Conservation (phyloP, 2,113 vertebrate species). For the Anarrhichthys ocellatus region DNA sequence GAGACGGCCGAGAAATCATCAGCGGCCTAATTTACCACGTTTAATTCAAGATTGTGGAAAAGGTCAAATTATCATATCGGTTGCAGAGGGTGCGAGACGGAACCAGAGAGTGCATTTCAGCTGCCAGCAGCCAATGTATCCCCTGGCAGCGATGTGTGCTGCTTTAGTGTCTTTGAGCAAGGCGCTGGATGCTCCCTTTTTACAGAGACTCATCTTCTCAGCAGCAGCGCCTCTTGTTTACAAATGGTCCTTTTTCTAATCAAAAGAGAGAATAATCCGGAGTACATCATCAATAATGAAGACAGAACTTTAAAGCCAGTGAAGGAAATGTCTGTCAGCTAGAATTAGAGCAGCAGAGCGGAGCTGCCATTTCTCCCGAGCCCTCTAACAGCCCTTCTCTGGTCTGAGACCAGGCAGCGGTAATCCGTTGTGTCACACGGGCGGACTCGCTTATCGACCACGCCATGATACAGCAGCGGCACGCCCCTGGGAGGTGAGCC, state of each 20-base stretch:
- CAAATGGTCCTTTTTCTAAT: neutral
- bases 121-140: neutral
- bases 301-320: constrained; percentile 30
- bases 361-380: constrained; percentile 40
- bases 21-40: constrained; percentile 32
- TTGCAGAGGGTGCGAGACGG: neutral
- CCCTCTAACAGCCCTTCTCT: constrained; percentile 37
- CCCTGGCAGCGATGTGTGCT: neutral
- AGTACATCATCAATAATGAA: constrained; percentile 42
- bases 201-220: neutral
- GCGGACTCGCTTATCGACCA: constrained; percentile 75
- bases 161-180: constrained; percentile 10
- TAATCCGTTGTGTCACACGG: constrained; percentile 77
- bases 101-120: constrained; percentile 19
- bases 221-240: neutral
- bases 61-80: constrained; percentile 28
- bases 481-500: constrained; percentile 41
- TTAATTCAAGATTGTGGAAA: constrained; percentile 29
- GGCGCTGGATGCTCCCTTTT: neutral
- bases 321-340: constrained; percentile 54
- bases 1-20: constrained; percentile 11
- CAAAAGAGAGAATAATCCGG: neutral
- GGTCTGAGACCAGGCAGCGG: constrained; percentile 69
- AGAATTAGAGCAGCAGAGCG: constrained; percentile 53
- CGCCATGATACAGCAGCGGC: constrained; percentile 72